A percentile compares a stretch with the other conserved stretches of the same genome.
Conservation (phyloP, 2,113 vertebrate species). For the Proterorhinus semilunaris region DNA sequence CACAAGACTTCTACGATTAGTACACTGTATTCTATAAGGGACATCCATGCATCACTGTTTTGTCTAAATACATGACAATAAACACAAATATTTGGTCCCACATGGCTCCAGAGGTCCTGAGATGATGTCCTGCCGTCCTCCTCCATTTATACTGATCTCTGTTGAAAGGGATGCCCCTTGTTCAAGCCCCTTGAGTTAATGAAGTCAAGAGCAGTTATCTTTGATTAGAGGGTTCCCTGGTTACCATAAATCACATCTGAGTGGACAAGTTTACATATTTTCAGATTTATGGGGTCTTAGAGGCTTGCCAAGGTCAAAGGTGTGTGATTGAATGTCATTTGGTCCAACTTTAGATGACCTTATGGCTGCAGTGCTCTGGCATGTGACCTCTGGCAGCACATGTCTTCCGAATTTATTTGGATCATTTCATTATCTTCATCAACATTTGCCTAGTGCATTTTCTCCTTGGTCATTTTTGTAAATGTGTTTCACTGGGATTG, state of each 20-base stretch:
- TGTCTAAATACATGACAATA: background rate
- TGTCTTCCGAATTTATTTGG: background rate
- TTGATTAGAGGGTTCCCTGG: background rate
- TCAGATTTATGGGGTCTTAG: slow-evolving; percentile 13
- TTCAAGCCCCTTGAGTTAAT: background rate
- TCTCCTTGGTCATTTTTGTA: background rate
- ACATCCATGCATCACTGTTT: background rate
- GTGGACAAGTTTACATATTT: slow-evolving; percentile 1
- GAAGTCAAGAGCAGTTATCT: slow-evolving; percentile 5
- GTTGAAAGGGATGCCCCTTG: background rate
- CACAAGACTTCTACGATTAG: no score
- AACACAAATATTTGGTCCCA: background rate
- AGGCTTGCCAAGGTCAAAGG: slow-evolving; percentile 6
- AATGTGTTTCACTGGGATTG: background rate
- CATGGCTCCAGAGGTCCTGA: slow-evolving; percentile 1
- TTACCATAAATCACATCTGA: slow-evolving; percentile 5
- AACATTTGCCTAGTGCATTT: background rate
- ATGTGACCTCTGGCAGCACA: background rate
- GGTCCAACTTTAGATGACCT: background rate
- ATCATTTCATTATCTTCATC: background rate
- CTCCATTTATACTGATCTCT: background rate
- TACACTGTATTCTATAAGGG: background rate
- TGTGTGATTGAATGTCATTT: slow-evolving; percentile 1
- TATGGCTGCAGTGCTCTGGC: background rate
- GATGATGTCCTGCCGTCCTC: background rate